These are phyloP conservation scores for Ispidina picta DNA, from an alignment of 2,797 vertebrate genomes.

Conservation along the genomic window DNA sequence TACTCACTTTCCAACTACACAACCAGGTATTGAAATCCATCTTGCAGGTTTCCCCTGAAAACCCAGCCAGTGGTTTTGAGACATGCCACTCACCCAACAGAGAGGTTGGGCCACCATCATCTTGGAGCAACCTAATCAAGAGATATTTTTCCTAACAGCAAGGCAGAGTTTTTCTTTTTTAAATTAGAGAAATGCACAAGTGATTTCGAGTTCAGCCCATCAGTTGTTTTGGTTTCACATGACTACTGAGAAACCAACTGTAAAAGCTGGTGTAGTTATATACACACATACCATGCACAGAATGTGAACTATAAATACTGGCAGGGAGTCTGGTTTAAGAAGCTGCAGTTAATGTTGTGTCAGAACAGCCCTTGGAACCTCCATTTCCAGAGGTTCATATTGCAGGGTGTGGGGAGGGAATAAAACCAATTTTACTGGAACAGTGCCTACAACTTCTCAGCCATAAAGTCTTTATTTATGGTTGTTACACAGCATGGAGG, in stretches of 20 bases:
- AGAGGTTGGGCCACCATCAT: not conserved
- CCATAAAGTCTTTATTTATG: slow-evolving; percentile 71
- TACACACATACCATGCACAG: slow-evolving; percentile 28
- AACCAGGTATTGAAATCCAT: not conserved
- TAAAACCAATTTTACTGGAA: slow-evolving; percentile 65
- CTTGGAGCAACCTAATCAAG: not conserved
- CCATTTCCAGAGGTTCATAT: slow-evolving; percentile 56
- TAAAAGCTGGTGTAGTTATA: slow-evolving; percentile 45
- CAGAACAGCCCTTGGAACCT: slow-evolving; percentile 55
- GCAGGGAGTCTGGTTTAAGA: slow-evolving; percentile 56
- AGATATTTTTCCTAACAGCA: not conserved
- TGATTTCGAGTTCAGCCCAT: slow-evolving; percentile 17
- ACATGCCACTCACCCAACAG: not conserved
- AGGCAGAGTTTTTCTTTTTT: not conserved
- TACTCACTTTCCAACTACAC: not conserved
- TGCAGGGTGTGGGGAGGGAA: slow-evolving; percentile 17
- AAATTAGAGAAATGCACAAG: not conserved
- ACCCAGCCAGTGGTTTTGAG: not conserved
- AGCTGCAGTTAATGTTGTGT: slow-evolving; percentile 57
- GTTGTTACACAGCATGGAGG: slow-evolving; percentile 50
- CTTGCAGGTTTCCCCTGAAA: not conserved
- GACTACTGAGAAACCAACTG: slow-evolving; percentile 67
- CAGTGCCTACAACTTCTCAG: slow-evolving; percentile 55
- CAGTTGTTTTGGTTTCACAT: slow-evolving; percentile 68
- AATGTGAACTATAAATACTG: slow-evolving; percentile 60